phyloP scores from a whole-genome alignment of 2,888 invertebrate species.

The Dione juno region DNA sequence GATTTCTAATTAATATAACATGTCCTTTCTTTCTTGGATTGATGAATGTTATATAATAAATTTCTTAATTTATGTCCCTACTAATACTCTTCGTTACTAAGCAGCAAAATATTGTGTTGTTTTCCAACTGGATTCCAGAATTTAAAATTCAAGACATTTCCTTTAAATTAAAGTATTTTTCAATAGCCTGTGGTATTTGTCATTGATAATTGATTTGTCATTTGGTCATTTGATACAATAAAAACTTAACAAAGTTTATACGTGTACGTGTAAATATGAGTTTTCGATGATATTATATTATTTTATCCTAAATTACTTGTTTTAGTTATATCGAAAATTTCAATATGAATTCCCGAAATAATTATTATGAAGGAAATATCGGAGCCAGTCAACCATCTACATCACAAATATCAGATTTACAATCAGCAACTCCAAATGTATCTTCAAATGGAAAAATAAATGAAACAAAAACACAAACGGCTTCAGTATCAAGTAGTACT shows the following conservation, averaged over 20 bases:
- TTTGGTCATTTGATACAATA: slow-evolving; percentile 2
- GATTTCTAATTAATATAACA: too few species aligned
- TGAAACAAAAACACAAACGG: neutral
- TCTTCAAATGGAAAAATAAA: slow-evolving; percentile 3
- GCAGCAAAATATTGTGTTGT: neutral
- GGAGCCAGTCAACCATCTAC: slow-evolving; percentile 41
- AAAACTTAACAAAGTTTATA: neutral
- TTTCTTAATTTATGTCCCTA: too few species aligned
- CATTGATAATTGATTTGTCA: neutral
- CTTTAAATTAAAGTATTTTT: neutral
- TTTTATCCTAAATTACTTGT: slow-evolving; percentile 27
- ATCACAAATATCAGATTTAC: slow-evolving; percentile 34
- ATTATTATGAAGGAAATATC: slow-evolving; percentile 28
- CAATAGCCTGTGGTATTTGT: neutral
- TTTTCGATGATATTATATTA: neutral
- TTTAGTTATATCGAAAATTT: slow-evolving; percentile 9
- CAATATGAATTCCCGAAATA: slow-evolving; percentile 2
- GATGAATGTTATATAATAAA: too few species aligned
- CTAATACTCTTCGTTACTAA: too few species aligned
- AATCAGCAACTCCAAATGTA: slow-evolving; percentile 13
- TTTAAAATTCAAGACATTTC: neutral
- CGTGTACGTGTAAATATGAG: slow-evolving; percentile 6
- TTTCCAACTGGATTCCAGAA: neutral
- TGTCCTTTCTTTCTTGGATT: too few species aligned
- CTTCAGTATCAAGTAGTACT: neutral